Evolutionary conservation across 35 echinoderm and acorn worm genomes (phyloP), one percentile per base, ranked within the genome.

Genomic region (Apostichopus japonicus): DNA sequence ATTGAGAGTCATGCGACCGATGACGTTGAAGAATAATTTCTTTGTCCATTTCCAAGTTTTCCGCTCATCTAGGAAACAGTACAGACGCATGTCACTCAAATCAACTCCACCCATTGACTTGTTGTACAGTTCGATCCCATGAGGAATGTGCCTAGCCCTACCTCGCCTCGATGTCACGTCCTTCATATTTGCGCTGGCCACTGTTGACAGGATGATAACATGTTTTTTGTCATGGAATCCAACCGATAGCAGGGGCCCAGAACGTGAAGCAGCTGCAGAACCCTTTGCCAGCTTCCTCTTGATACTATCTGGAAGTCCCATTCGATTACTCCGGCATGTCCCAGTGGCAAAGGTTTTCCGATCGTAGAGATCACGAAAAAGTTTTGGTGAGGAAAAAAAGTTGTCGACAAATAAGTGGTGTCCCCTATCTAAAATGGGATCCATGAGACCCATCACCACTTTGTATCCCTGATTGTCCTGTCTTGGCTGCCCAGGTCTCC

Each of bases 41-140:
- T 77, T 77, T 5, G 75, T 77, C 75, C 75, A 77, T 77, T 77
- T 77, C 75, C 75, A 77, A n/a, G 75, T 77, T 14, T n/a, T 77
- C 25, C 75, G 4, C 15, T 77, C 25, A 6, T n/a, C 75, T 14
- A 77, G 15, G 25, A 77, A 77, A 77, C 75, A 77, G 15, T 77
- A 77, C 75, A 77, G 15, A 4, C 75, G 4, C 19, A 77, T 77
- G 75, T n/a, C 75, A 14, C 75, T 77, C 5, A 77, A 6, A 14
- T 77, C 19, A 77, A 77, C 25, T 14, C 75, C 75, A 57, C 56
- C 75, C 25, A 23, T 77, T 4, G 25, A 77, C 25, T 77, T 5
- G 14, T 77, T 77, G 14, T 77, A 77, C 19, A 23, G 14, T 77
- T 77, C 25, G 4, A 77, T 77, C 19, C 5, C 25, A 33, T 77